phyloP scores from a whole-genome alignment of 2,113 vertebrate genomes.

The Oncorhynchus nerka region DNA sequence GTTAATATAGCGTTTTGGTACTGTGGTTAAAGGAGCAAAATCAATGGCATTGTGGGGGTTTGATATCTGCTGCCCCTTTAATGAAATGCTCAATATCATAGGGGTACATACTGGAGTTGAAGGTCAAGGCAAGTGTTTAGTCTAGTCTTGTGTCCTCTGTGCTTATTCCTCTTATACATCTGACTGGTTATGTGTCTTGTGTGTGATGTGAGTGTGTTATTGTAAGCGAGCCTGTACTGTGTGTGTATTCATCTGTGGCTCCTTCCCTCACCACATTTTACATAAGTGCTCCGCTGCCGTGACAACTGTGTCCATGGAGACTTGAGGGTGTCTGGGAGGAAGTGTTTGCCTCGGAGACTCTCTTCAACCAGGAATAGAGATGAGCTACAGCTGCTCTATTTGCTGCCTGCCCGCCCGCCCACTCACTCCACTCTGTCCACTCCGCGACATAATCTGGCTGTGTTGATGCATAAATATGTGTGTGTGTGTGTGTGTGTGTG shows the following conservation, averaged over 20 bases:
- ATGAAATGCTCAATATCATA: no score
- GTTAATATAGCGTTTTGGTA: no score
- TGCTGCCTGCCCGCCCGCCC: neutral
- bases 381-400: neutral
- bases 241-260: conserved; percentile 39
- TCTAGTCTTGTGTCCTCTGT: no score
- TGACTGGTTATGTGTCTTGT: neutral
- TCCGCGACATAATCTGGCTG: neutral
- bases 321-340: conserved; percentile 45
- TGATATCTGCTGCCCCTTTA: no score
- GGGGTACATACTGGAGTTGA: no score
- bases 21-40: no score
- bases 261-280: conserved; percentile 49
- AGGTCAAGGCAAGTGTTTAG: no score
- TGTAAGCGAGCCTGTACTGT: neutral
- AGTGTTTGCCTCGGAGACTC: conserved; percentile 21
- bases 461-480: neutral
- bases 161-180: no score
- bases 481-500: conserved; percentile 3
- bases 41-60: no score
- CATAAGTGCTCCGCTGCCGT: conserved; percentile 59
- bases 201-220: neutral
- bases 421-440: neutral
- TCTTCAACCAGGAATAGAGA: neutral
- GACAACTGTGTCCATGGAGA: conserved; percentile 73